Evolutionary conservation across 2,113 vertebrate species (phyloP).

Genomic region (Orycteropus afer): DNA sequence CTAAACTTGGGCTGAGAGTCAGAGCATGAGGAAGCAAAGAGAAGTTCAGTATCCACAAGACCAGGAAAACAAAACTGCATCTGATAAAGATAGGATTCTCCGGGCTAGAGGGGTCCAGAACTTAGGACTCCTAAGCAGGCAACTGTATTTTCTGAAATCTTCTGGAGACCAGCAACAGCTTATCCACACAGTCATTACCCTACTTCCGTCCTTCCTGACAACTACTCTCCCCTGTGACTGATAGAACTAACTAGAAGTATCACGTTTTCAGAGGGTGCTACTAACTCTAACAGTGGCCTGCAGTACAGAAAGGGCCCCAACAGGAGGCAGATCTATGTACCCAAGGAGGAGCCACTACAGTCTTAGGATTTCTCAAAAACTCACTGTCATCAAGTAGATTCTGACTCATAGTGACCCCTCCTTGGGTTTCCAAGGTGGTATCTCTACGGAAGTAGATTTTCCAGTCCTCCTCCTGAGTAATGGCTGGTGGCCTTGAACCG

Average conservation of each 20-base stretch:
- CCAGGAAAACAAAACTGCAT: neutral
- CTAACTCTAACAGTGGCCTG: neutral
- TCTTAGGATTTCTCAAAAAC: neutral
- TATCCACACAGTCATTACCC: rapidly evolving
- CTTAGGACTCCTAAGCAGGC: neutral
- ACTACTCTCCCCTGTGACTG: neutral
- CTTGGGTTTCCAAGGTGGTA: no score
- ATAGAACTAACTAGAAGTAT: neutral
- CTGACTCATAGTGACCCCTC: no score
- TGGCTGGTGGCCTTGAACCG: no score
- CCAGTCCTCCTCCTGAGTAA: no score
- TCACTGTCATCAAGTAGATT: no score
- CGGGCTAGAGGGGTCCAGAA: neutral
- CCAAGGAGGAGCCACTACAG: neutral
- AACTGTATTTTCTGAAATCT: neutral
- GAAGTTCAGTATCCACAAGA: neutral
- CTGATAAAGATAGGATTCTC: rapidly evolving
- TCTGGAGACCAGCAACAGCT: neutral
- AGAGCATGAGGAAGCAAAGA: neutral
- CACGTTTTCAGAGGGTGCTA: rapidly evolving
- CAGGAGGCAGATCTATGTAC: neutral
- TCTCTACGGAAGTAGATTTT: no score
- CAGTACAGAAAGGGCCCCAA: neutral
- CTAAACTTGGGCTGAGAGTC: neutral
- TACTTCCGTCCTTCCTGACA: neutral